Evolutionary conservation across 2,888 invertebrate species (phyloP).

Genomic region (Automeris io): DNA sequence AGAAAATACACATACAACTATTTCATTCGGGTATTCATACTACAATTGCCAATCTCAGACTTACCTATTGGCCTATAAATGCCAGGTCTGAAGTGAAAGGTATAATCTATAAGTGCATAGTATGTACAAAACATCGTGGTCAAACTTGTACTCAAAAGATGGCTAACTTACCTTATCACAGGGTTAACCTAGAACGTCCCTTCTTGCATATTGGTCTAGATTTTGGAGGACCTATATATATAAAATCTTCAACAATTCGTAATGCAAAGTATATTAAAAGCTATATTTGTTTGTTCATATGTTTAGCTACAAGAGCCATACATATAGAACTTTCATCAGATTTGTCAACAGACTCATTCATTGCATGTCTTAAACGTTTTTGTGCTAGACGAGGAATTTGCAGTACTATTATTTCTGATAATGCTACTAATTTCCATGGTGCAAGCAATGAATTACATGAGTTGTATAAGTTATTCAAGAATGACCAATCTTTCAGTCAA

Average conservation of each 20-base stretch:
- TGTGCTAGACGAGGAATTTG: too few relatives aligned
- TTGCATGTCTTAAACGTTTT: not conserved
- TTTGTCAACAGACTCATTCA: not conserved
- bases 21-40: not conserved
- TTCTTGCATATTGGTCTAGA: not conserved
- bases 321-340: not conserved
- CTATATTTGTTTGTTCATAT: not conserved
- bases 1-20: not conserved
- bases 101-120: too few relatives aligned
- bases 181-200: not conserved
- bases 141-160: not conserved
- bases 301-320: not conserved
- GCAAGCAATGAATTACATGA: too few relatives aligned
- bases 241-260: not conserved
- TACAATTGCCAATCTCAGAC: too few relatives aligned
- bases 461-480: too few relatives aligned
- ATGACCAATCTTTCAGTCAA: too few relatives aligned
- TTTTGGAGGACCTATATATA: not conserved
- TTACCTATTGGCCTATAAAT: too few relatives aligned
- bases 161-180: not conserved
- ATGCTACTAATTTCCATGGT: too few relatives aligned
- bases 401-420: too few relatives aligned
- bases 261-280: not conserved
- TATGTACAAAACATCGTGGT: too few relatives aligned
- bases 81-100: too few relatives aligned